Evolutionary conservation across 2,888 invertebrate species (phyloP).

Genomic region (Zaprionus obscuricornis): DNA sequence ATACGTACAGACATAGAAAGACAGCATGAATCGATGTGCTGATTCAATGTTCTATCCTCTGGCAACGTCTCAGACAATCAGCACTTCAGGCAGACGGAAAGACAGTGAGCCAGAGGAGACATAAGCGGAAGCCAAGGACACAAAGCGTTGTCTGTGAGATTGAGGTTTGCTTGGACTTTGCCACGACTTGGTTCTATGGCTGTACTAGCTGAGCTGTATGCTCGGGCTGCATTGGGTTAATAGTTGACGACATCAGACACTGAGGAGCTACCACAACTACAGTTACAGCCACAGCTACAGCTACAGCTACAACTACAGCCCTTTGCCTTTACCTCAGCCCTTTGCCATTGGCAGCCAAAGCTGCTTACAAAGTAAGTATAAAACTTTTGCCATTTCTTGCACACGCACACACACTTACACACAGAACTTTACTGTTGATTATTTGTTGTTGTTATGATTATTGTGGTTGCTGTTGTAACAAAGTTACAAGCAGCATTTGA

Average conservation of each 20-base stretch:
- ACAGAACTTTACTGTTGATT: constrained; percentile 50
- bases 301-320: too few species aligned
- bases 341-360: constrained; percentile 41
- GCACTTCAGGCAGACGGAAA: constrained; percentile 37
- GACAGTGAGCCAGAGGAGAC: neutral
- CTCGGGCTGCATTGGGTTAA: constrained; percentile 56
- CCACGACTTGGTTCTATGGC: constrained; percentile 54
- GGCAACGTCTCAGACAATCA: constrained; percentile 61
- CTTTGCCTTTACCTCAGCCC: too few species aligned
- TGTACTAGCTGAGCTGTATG: constrained; percentile 35
- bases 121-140: constrained; percentile 38
- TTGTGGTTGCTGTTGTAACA: constrained; percentile 43
- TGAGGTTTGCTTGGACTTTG: constrained; percentile 28
- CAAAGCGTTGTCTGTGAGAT: constrained; percentile 36
- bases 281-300: too few species aligned
- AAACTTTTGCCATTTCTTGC: constrained; percentile 69
- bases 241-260: constrained; percentile 33
- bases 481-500: constrained; percentile 78
- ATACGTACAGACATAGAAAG: constrained; percentile 13
- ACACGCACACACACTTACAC: constrained; percentile 39
- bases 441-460: constrained; percentile 12
- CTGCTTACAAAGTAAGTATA: constrained; percentile 64
- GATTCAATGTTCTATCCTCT: constrained; percentile 38
- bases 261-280: constrained; percentile 10
- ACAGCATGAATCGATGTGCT: constrained; percentile 29